Evolutionary conservation across 2,888 invertebrate genomes (phyloP).

Genomic region (Hermodice carunculata): DNA sequence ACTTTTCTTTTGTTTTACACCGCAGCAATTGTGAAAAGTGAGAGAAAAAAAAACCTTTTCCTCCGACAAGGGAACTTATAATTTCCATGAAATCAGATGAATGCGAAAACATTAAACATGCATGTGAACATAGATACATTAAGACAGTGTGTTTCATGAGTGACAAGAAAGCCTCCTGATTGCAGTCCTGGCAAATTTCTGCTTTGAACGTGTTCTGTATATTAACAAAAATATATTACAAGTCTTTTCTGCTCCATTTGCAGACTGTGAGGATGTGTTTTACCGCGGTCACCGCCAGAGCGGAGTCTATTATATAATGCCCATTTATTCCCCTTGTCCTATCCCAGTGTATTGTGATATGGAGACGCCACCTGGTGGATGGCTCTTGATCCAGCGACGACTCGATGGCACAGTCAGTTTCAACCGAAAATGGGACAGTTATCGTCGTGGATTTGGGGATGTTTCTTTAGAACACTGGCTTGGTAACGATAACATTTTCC

Average conservation of each 20-base stretch:
- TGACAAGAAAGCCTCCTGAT: no score
- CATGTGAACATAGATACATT: no score
- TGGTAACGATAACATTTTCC: conserved; percentile 66
- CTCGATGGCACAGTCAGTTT: conserved; percentile 53
- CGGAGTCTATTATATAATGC: conserved; percentile 63
- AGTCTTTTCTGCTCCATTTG: conserved; percentile 21
- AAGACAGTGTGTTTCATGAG: no score
- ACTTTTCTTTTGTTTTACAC: no score
- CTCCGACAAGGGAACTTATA: no score
- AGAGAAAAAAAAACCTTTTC: no score
- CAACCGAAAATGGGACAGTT: conserved; percentile 59
- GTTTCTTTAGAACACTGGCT: conserved; percentile 62
- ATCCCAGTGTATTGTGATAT: conserved; percentile 78
- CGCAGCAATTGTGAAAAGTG: no score
- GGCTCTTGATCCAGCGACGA: conserved; percentile 60
- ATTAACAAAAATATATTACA: no score
- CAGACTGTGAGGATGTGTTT: conserved; percentile 62
- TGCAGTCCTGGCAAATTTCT: no score
- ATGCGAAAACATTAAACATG: no score
- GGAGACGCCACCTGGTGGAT: conserved; percentile 71
- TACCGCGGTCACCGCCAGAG: conserved; percentile 53
- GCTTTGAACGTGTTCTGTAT: not conserved
- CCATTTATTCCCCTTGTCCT: conserved; percentile 59
- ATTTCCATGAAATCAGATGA: no score
- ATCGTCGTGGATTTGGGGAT: conserved; percentile 64